Evolutionary conservation across 1,140 invertebrate genomes (phyloP), one percentile per base, ranked within the genome.

Genomic region (Formica exsecta): DNA sequence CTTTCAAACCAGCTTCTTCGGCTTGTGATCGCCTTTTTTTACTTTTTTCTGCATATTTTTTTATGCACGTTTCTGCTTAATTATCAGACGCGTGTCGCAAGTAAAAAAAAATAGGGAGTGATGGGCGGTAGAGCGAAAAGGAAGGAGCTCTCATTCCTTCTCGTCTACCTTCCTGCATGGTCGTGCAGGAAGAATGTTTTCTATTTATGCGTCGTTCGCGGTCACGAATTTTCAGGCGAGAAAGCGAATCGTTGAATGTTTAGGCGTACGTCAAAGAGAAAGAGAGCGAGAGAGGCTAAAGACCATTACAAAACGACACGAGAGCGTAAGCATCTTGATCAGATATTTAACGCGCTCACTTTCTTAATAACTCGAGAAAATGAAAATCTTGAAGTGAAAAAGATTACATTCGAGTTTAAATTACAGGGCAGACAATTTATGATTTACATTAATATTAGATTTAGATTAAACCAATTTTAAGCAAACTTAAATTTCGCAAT

Each of bases 171-270:
- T 32, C 32, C 32, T 32, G 32, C 32, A 32, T 32, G 29, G 19
- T 1, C 70, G 36, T 66, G 64, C 57, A 51, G 71, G 54, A 79
- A 84, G 65, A 90, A 81, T 64, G 29, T 19, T n/a, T 75, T 77
- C 87, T 90, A 90, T 90, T 90, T 90, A 90, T 90, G 89, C 61
- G 32, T 36, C 29, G 22, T 54, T 22, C 71, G 41, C 54, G 25
- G 66, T 66, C 44, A 66, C 65, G 61, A 90, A 89, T 89, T 87
- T 79, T 36, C 48, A 76, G 73, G 29, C 85, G 87, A 84, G 87
- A 89, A 90, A 90, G 89, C 87, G 87, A 87, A 74, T 80, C 77
- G 84, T 70, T 13, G 44, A 16, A 79, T 36, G 64, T 71, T 71
- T 71, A 59, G 48, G 19, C 48, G 48, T 70, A 16, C 36, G 22